These are phyloP conservation scores for Pocillopora grandis DNA, from an alignment of 92 coral and sea anemone species.

Conservation along the genomic window DNA sequence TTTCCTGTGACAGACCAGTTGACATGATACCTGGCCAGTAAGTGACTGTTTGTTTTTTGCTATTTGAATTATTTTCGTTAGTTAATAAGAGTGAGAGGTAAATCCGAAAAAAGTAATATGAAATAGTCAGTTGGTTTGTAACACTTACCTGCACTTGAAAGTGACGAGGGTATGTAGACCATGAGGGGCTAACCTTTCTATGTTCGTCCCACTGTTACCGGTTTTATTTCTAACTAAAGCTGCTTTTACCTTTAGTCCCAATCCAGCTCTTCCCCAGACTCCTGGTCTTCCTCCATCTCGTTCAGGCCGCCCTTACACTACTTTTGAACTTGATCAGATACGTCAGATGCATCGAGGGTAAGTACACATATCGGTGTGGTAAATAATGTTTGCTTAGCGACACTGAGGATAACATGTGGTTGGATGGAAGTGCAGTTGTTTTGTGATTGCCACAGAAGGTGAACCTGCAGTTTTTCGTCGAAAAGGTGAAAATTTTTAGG, in stretches of 20 bases:
- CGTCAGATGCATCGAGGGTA: slow-evolving; percentile 95
- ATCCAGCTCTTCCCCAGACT: slow-evolving; percentile 88
- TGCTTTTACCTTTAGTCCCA: slow-evolving; percentile 56
- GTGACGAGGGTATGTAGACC: too few relatives aligned
- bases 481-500: too few relatives aligned
- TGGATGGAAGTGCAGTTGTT: too few relatives aligned
- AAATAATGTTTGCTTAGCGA: too few relatives aligned
- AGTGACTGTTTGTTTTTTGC: slow-evolving; percentile 32
- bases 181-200: too few relatives aligned
- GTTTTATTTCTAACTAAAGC: neutral
- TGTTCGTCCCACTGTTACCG: neutral
- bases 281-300: slow-evolving; percentile 87
- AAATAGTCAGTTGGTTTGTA: too few relatives aligned
- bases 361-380: slow-evolving; percentile 7
- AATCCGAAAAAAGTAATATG: too few relatives aligned
- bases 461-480: too few relatives aligned
- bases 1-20: slow-evolving; percentile 96
- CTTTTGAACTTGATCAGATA: slow-evolving; percentile 90
- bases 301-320: slow-evolving; percentile 91
- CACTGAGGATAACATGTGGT: too few relatives aligned
- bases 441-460: too few relatives aligned
- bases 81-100: too few relatives aligned
- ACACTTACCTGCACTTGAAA: too few relatives aligned
- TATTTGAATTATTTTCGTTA: neutral
- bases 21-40: slow-evolving; percentile 94